Evolutionary conservation across 1,140 invertebrate genomes (phyloP).

Genomic region (Saccostrea echinata): DNA sequence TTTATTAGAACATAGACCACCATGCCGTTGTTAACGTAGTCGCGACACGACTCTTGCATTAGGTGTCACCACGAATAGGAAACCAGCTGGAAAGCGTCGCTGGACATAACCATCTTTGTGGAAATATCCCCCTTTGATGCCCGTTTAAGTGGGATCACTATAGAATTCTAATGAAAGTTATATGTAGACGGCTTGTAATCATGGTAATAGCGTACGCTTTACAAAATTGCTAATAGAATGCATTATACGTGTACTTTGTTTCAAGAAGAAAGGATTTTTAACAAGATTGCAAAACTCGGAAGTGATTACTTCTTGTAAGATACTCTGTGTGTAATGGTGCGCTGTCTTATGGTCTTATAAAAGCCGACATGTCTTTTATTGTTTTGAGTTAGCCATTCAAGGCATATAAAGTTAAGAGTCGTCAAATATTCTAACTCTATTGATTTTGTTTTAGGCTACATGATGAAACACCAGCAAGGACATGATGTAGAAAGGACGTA

Average conservation of each 20-base stretch:
- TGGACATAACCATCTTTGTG: background rate
- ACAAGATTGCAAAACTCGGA: background rate
- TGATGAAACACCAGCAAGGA: too few relatives aligned
- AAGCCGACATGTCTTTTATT: background rate
- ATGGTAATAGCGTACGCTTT: background rate
- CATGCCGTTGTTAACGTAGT: background rate
- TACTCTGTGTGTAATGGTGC: background rate
- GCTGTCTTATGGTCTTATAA: background rate
- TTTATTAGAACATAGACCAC: background rate
- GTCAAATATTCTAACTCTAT: background rate
- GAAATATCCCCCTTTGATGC: constrained; percentile 20
- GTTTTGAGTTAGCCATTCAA: background rate
- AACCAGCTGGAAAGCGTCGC: background rate
- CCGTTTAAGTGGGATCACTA: background rate
- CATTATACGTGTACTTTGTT: background rate
- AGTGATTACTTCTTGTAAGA: background rate
- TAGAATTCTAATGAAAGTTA: constrained; percentile 23
- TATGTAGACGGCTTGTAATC: background rate
- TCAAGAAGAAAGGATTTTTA: background rate
- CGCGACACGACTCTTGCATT: constrained; percentile 26
- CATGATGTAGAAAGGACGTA: too few relatives aligned
- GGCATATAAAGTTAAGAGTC: background rate
- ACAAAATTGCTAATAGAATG: background rate
- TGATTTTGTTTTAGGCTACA: background rate
- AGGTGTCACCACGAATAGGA: constrained; percentile 1